Evolutionary conservation across 2,797 vertebrate species (phyloP), one percentile per base, ranked within the genome.

Genomic region (Sebastes minor): DNA sequence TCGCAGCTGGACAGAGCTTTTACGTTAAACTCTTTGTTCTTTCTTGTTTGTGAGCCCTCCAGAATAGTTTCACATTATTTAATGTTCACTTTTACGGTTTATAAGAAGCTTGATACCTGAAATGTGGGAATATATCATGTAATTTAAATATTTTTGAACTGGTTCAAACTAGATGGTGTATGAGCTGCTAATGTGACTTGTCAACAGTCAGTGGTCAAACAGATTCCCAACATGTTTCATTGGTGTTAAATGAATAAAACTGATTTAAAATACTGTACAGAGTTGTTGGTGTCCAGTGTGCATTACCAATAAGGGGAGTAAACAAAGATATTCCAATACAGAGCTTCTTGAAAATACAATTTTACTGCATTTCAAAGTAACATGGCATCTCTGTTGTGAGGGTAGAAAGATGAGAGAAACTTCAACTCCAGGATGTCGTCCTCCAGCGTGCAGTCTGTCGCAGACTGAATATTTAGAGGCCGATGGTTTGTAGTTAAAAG

Each of bases 301-400:
- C 6, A 5, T 76, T 9, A 33, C 5, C 16, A 72, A 0, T 30
- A 53, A 56, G 8, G 9, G 23, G 28, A 68, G 30, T 53, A 66
- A 75, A 65, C 11, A 76, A 62, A 79, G 76, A 71, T 4, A 84
- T 2, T 22, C 12, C 20, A 80, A 77, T 46, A 52, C 32, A 11
- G 25, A 71, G 20, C 4, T 60, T 84, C 32, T 90, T 90, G 74
- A 92, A 94, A 93, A 91, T 32, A 84, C 46, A 42, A 63, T 78
- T 92, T 94, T 94, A 92, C 76, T 94, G 82, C 65, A 86, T 91
- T 89, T 88, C 53, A 85, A 71, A 79, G 56, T 62, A 80, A 76
- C 61, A 60, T 68, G 60, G 71, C 80, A 77, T 82, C 38, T 74
- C 35, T 68, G 32, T 33, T 82, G 49, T 74, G 67, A 81, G 64